Conservation (phyloP, 2,888 invertebrate genomes). For the Spicauda simplicius region DNA sequence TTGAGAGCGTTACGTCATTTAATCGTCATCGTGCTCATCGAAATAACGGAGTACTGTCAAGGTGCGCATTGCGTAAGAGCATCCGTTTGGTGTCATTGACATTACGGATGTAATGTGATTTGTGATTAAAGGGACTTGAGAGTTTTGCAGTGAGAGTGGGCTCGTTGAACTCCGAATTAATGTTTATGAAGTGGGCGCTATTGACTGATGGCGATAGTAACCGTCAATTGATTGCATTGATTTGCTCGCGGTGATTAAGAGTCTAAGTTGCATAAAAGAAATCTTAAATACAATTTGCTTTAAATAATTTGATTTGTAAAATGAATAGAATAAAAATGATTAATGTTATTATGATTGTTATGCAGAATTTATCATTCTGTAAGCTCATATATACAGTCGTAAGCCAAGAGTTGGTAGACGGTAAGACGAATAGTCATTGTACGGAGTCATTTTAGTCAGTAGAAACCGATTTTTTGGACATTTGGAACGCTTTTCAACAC, state of each 20-base stretch:
- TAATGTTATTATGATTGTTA: too few species aligned
- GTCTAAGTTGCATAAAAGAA: conserved; percentile 6
- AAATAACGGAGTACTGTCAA: conserved; percentile 65
- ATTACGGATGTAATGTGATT: conserved; percentile 69
- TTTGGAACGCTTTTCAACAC: too few species aligned
- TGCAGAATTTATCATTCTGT: too few species aligned
- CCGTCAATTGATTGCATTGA: conserved; percentile 21
- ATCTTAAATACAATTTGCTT: too few species aligned
- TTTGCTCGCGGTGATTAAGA: conserved; percentile 17
- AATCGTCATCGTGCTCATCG: conserved; percentile 56
- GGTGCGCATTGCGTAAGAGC: conserved; percentile 76
- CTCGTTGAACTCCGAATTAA: conserved; percentile 41
- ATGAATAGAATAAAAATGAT: too few species aligned
- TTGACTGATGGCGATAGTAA: conserved; percentile 29
- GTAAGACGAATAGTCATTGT: too few species aligned
- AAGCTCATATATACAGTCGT: too few species aligned
- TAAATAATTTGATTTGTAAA: too few species aligned
- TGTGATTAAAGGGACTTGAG: conserved; percentile 53
- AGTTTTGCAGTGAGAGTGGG: conserved; percentile 58
- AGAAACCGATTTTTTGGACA: too few species aligned
- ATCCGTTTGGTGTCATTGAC: conserved; percentile 80
- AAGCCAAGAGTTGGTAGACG: too few species aligned
- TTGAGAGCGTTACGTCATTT: conserved; percentile 50
- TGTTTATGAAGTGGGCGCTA: conserved; percentile 36
- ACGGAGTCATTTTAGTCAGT: too few species aligned